Evolutionary conservation across 64 coral and sea anemone species (phyloP).

Genomic region (Anthopleura sola): DNA sequence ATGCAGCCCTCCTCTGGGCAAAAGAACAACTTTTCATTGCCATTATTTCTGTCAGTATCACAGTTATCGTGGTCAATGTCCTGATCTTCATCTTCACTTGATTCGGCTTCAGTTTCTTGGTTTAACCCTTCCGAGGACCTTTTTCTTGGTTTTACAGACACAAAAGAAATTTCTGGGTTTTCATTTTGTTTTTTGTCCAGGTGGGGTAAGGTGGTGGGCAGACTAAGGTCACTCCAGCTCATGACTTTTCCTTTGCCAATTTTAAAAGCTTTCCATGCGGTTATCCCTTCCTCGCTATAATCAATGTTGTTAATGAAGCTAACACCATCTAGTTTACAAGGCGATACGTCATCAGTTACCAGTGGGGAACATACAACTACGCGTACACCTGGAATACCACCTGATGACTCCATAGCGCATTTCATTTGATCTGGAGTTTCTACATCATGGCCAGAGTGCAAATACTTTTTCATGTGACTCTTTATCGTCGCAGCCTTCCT

Average conservation of each 20-base stretch:
- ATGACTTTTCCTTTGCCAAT: neutral
- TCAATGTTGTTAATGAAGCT: conserved; percentile 19
- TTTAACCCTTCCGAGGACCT: neutral
- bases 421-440: conserved; percentile 37
- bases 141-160: conserved; percentile 3
- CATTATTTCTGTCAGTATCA: neutral
- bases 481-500: conserved; percentile 32
- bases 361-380: conserved; percentile 28
- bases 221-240: neutral
- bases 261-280: neutral
- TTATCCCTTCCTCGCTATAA: neutral
- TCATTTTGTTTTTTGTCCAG: neutral
- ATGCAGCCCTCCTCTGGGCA: conserved; percentile 7
- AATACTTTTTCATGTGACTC: conserved; percentile 35
- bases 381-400: conserved; percentile 27
- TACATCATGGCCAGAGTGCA: conserved; percentile 32
- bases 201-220: neutral
- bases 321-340: conserved; percentile 53
- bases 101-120: neutral
- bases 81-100: conserved; percentile 10
- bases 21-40: neutral
- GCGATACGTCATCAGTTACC: conserved; percentile 17
- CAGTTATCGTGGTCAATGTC: neutral
- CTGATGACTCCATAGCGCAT: conserved; percentile 22
- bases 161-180: neutral